Evolutionary conservation across 2,888 invertebrate species (phyloP), one percentile per base, ranked within the genome.

Genomic region (Hemithea aestivaria): DNA sequence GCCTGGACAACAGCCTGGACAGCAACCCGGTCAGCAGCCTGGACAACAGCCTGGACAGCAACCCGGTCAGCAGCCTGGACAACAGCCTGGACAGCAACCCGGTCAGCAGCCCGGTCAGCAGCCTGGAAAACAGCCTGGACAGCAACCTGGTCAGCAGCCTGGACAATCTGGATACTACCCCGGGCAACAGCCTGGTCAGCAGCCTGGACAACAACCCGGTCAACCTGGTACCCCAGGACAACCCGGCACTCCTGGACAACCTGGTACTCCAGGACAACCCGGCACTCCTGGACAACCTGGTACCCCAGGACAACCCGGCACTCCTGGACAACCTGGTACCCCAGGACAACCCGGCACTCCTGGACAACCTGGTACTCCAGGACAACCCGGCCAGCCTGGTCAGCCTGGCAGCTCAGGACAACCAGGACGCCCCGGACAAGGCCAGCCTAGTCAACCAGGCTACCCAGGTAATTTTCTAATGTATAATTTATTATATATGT

Each of bases 261-360:
- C 16, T 5, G 16, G 16, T 21, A 22, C 40, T 7, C n/a, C 32
- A 28, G 16, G 16, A 32, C 16, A 23, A 2, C 49, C 56, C 12
- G 47, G 54, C 21, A 30, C 35, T 10, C 44, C 52, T 1, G 51
- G 52, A 7, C 10, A 45, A 6, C 56, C 49, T 37, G 56, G 54
- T 7, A 22, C 40, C 6, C 56, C 36, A 26, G 54, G 25, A 6
- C 16, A 23, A 5, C 49, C 56, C 12, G 45, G 54, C 21, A 29
- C 35, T 9, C 45, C 52, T 2, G 49, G 53, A 7, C 10, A 45
- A 6, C 56, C 49, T 37, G 56, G 54, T 7, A 22, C 11, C 6
- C 29, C 29, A 8, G 64, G 60, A 2, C 35, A 51, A 2, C 62
- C 67, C 1, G 62, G 63, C 6, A 51, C 53, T 26, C 66, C 68